Base-by-base conservation (phyloP, 1,140 invertebrate species). In the Homarus americanus region DNA sequence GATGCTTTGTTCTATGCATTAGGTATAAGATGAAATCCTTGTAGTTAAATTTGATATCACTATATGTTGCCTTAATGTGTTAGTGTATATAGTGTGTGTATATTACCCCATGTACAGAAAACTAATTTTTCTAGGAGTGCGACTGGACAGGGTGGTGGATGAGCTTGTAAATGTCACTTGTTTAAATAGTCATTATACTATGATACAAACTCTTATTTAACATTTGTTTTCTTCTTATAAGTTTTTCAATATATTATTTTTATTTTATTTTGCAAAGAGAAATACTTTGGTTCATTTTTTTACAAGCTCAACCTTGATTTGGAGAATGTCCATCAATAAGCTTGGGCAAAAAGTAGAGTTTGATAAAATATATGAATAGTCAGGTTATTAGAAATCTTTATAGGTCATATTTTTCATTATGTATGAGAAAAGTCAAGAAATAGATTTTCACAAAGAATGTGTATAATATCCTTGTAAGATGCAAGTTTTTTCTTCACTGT, bases 11-110 rank as follows among this genome's bases (percentile, higher is more conserved):
- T 79, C 76, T 79, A 79, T 79, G 76, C 76, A 79, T 40, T 79
- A 79, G 76, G 15, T 32, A 79, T 79, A 79, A 79, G 76, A 44
- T 79, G 20, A 49, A 69, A 69, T 79, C 32, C 40, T 44, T 49
- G 44, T 44, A 79, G 76, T 79, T 79, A 44, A 79, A 79, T 79
- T 79, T 79, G 76, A 79, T 79, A 79, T 79, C 76, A 79, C 76
- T 79, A 41, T 79, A n/a, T 79, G 76, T 79, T 79, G 76, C 76
- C 76, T 79, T 79, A 79, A 79, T 79, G 76, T 79, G 44, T 79
- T 79, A 41, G 44, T 79, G 76, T 79, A 79, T 79, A 79, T 79
- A 79, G 76, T 49, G 76, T 79, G 44, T 79, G 76, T 79, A 79
- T 44, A 79, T 79, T 79, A 79, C 76, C 44, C 76, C 49, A 40